These are phyloP conservation scores for Leuciscus waleckii DNA, from an alignment of 2,797 vertebrate species.

Conservation along the genomic window DNA sequence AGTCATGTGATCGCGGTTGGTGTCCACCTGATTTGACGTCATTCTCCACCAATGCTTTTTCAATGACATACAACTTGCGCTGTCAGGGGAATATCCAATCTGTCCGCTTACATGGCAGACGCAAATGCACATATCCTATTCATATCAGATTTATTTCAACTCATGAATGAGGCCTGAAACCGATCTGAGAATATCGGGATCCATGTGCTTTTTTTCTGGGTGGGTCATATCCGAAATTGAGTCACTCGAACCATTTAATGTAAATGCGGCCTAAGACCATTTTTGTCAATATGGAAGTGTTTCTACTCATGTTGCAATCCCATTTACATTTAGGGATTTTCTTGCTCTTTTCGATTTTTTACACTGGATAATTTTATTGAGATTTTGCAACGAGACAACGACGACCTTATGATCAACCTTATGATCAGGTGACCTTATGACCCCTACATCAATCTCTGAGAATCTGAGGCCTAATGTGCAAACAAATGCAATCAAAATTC, in stretches of 20 bases:
- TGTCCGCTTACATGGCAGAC: too few species aligned
- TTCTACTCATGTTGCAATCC: neutral
- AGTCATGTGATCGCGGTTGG: too few species aligned
- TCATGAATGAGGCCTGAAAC: neutral
- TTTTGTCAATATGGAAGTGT: conserved; percentile 1
- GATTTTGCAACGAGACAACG: neutral
- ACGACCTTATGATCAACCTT: neutral
- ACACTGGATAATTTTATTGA: neutral
- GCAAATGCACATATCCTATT: neutral
- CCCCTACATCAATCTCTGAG: neutral
- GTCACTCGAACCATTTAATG: neutral
- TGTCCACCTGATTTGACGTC: neutral
- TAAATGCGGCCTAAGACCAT: neutral
- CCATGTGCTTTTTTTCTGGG: neutral
- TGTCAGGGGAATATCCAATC: too few species aligned
- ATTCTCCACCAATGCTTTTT: neutral
- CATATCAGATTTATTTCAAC: neutral
- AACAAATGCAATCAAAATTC: neutral
- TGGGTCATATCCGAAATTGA: neutral
- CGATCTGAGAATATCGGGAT: neutral
- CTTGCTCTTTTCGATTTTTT: neutral
- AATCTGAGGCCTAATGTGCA: neutral
- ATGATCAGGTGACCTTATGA: neutral
- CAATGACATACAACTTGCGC: too few species aligned
- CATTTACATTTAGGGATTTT: neutral